phyloP scores from a whole-genome alignment of 2,888 invertebrate genomes.

The Exephanes ischioxanthus region DNA sequence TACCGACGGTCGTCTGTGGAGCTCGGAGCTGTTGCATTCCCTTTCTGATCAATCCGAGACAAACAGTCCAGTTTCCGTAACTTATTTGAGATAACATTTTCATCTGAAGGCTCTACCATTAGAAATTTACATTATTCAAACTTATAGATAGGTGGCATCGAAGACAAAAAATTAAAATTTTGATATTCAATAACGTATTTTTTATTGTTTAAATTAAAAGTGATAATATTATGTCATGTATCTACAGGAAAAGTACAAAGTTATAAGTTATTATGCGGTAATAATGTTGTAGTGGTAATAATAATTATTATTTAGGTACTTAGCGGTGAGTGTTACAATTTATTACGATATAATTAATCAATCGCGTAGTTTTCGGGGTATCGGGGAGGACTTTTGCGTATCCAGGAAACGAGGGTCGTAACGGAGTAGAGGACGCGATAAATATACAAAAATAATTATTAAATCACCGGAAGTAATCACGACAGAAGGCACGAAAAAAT shows the following conservation, averaged over 20 bases:
- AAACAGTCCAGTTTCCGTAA: background rate
- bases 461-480: constrained; percentile 81
- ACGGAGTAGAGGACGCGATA: constrained; percentile 24
- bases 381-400: constrained; percentile 29
- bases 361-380: constrained; percentile 31
- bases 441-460: constrained; percentile 72
- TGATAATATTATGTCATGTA: constrained; percentile 81
- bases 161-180: background rate
- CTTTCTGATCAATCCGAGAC: background rate
- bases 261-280: constrained; percentile 79
- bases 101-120: background rate
- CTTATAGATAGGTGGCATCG: background rate
- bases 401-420: constrained; percentile 25
- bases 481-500: constrained; percentile 83
- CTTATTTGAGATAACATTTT: too few relatives aligned
- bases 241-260: constrained; percentile 84
- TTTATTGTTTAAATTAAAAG: constrained; percentile 83
- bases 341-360: constrained; percentile 69
- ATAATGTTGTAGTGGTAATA: constrained; percentile 71
- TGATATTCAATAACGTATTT: constrained; percentile 78
- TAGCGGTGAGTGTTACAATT: constrained; percentile 62
- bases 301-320: constrained; percentile 67
- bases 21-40: background rate
- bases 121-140: background rate
- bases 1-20: background rate